Evolutionary conservation across 2,888 invertebrate species (phyloP).

Genomic region (Epiblema foenella): DNA sequence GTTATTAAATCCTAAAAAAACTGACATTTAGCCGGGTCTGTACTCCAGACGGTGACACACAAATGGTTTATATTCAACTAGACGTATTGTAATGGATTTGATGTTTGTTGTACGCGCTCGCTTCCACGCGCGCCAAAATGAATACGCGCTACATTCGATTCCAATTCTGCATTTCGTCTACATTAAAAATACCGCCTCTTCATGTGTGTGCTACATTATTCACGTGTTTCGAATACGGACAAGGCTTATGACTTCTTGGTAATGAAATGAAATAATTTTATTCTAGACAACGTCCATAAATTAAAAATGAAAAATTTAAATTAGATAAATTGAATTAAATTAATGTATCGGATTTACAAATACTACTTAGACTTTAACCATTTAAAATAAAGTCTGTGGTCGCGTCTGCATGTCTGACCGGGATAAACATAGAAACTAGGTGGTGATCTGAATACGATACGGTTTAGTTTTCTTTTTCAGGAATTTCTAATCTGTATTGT

Average conservation of each 20-base stretch:
- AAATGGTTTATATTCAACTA: neutral
- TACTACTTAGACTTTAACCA: neutral
- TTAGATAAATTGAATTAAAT: no score
- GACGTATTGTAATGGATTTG: neutral
- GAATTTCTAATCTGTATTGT: neutral
- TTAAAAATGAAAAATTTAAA: no score
- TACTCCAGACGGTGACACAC: constrained; percentile 10
- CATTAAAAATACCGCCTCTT: no score
- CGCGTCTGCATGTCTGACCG: neutral
- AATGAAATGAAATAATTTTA: no score
- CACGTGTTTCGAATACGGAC: neutral
- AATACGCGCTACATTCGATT: neutral
- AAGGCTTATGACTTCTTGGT: no score
- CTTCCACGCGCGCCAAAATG: neutral
- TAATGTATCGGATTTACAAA: no score
- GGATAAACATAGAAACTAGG: neutral
- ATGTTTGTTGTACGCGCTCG: neutral
- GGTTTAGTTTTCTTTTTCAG: neutral
- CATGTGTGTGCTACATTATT: neutral
- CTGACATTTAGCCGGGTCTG: neutral
- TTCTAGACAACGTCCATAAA: no score
- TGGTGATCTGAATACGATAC: neutral
- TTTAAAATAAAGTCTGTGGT: neutral
- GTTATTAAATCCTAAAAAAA: no score
- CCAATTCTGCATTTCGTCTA: neutral